A percentile compares a stretch with the other conserved stretches of the same genome.
phyloP scores from a whole-genome alignment of 2,113 vertebrate species.

The Picathartes gymnocephalus region DNA sequence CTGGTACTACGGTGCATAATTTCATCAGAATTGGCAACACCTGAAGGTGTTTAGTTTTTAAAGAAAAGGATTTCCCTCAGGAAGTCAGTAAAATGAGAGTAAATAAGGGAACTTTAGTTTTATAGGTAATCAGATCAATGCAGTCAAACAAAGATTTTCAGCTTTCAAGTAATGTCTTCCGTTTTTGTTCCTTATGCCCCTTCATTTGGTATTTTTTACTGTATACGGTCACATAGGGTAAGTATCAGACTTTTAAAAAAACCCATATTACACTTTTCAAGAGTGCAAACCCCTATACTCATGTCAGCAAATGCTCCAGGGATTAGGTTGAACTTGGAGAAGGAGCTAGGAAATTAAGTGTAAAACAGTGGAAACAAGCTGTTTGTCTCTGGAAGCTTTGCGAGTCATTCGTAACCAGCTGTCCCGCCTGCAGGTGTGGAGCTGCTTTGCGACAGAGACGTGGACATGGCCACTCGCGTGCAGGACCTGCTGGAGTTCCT shows the following conservation, averaged over 20 bases:
- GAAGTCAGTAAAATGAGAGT: background rate
- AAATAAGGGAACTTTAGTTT: background rate
- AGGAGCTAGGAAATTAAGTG: background rate
- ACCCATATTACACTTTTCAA: background rate
- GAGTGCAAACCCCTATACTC: background rate
- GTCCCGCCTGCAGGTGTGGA: slow-evolving; percentile 81
- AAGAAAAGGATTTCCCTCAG: background rate
- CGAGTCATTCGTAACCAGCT: fast-evolving
- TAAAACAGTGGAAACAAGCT: fast-evolving
- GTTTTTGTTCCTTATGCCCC: background rate
- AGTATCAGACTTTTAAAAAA: background rate
- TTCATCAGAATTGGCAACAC: background rate
- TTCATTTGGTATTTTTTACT: background rate
- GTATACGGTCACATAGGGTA: background rate
- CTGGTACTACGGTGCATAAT: background rate
- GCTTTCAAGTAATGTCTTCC: background rate
- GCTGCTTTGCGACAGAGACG: slow-evolving; percentile 93
- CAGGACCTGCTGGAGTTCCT: slow-evolving; percentile 97
- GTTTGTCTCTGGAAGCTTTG: fast-evolving
- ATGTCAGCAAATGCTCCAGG: background rate
- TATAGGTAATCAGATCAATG: background rate
- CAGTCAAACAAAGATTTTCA: background rate
- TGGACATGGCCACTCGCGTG: slow-evolving; percentile 95
- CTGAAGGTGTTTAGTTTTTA: background rate
- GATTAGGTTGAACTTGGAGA: background rate